Evolutionary conservation across 2,888 invertebrate genomes (phyloP).

Genomic region (Pachymerium ferrugineum): DNA sequence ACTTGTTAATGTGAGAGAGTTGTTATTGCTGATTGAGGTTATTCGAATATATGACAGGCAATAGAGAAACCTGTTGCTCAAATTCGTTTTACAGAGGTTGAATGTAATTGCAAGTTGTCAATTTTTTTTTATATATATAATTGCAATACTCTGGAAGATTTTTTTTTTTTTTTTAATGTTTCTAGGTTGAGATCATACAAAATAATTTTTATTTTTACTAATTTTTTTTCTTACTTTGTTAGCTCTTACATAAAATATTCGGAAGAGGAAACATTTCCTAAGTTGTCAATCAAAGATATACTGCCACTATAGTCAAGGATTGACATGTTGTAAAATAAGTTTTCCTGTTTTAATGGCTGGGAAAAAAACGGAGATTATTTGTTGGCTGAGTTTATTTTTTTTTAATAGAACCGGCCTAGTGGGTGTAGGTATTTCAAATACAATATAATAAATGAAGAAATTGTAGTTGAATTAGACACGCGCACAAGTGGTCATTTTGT

Average conservation of each 20-base stretch:
- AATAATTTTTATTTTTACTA: not conserved
- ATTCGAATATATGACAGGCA: no score
- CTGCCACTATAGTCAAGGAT: no score
- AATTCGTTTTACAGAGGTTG: not conserved
- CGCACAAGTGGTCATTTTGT: slow-evolving; percentile 7
- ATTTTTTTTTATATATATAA: not conserved
- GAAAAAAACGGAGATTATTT: no score
- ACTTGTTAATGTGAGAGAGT: no score
- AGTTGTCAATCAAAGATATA: no score
- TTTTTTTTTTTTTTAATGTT: not conserved
- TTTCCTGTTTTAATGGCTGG: not conserved
- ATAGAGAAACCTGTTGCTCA: slow-evolving; percentile 23
- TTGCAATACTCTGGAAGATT: not conserved
- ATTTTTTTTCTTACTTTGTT: not conserved
- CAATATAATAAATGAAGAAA: slow-evolving; percentile 20
- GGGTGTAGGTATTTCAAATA: not conserved
- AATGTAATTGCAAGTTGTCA: not conserved
- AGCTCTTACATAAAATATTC: no score
- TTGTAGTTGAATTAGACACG: slow-evolving; percentile 22
- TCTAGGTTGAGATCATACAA: not conserved
- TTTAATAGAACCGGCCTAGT: slow-evolving; percentile 1
- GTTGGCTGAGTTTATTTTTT: no score
- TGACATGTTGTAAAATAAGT: no score
- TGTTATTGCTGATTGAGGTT: no score
- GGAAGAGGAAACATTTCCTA: not conserved